Evolutionary conservation across 2,113 vertebrate species (phyloP).

Genomic region (Dromas ardeola): DNA sequence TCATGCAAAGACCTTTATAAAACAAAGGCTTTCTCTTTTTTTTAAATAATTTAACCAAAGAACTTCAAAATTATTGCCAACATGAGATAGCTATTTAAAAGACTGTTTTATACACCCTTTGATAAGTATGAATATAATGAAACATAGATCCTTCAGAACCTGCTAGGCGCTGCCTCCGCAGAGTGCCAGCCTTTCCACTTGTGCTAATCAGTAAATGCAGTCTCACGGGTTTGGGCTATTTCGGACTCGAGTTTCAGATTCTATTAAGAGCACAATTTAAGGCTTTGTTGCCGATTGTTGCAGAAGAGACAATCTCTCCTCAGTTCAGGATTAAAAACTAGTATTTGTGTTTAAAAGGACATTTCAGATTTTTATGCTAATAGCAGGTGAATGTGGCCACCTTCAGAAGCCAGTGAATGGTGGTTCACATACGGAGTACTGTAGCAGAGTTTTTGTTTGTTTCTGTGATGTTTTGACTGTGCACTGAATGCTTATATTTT

Average conservation of each 20-base stretch:
- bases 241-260: not conserved
- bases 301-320: not conserved
- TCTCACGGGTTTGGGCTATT: not conserved
- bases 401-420: not conserved
- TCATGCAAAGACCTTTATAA: not conserved
- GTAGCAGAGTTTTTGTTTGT: not conserved
- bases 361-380: not conserved
- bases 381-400: not conserved
- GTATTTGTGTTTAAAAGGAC: not conserved
- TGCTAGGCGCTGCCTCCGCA: not conserved
- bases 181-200: not conserved
- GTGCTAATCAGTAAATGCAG: not conserved
- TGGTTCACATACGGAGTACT: not conserved
- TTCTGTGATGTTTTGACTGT: not conserved
- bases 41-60: not conserved
- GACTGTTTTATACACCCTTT: not conserved
- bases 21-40: not conserved
- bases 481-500: not conserved
- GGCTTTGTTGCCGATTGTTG: slow-evolving; percentile 1
- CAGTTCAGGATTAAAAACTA: not conserved
- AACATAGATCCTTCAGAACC: not conserved
- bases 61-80: not conserved
- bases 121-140: not conserved
- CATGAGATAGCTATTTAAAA: not conserved
- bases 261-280: not conserved